phyloP scores from a whole-genome alignment of 2,113 vertebrate genomes.

The Dasyprocta punctata region DNA sequence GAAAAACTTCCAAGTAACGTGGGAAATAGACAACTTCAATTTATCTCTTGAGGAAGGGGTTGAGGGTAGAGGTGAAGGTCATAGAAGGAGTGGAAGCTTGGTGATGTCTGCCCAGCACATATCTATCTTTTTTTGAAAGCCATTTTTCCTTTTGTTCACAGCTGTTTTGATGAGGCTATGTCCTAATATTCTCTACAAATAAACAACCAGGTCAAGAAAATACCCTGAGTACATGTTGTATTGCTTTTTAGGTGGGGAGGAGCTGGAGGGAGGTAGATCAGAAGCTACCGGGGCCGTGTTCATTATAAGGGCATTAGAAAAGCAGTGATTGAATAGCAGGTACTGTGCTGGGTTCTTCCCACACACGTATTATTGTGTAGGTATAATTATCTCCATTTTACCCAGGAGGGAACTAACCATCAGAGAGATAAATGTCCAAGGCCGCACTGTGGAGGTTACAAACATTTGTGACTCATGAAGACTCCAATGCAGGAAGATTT shows the following conservation, averaged over 20 bases:
- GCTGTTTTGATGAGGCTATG: background rate
- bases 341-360: background rate
- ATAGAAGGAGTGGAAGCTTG: background rate
- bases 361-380: background rate
- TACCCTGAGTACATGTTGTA: background rate
- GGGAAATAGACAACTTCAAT: background rate
- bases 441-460: background rate
- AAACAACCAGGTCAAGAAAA: background rate
- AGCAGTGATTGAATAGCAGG: background rate
- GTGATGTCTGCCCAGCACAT: background rate
- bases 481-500: background rate
- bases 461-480: constrained; percentile 7
- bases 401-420: background rate
- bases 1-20: background rate
- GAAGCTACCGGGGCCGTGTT: background rate
- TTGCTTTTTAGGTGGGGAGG: background rate
- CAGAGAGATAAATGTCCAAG: constrained; percentile 19
- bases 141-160: constrained; percentile 7
- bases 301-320: background rate
- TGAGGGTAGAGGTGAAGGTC: background rate
- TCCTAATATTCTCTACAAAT: constrained; percentile 3
- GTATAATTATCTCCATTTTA: background rate
- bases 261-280: background rate
- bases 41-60: background rate
- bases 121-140: background rate